phyloP scores from a whole-genome alignment of 1,140 invertebrate genomes.

The Atta cephalotes region DNA sequence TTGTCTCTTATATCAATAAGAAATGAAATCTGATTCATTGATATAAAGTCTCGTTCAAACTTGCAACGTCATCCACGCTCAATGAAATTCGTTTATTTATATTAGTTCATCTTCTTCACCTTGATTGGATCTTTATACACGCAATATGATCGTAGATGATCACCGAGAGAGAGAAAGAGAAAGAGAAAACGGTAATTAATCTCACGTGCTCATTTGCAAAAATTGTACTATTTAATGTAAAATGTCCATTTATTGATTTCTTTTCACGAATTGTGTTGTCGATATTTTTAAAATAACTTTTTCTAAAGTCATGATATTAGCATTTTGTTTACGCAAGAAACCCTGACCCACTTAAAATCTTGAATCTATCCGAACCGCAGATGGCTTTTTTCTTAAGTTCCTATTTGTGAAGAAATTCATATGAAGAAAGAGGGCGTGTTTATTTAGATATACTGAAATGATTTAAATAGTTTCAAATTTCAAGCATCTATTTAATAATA shows the following conservation, averaged over 20 bases:
- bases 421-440: not conserved
- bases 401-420: not conserved
- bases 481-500: not conserved
- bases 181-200: not conserved
- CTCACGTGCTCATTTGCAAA: not conserved
- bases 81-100: not conserved
- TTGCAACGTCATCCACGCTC: not conserved
- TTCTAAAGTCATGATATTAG: not conserved
- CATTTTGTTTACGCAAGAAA: not conserved
- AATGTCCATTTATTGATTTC: not conserved
- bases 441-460: not conserved
- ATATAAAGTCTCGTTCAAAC: not conserved
- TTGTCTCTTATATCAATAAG: too few relatives aligned
- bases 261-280: not conserved
- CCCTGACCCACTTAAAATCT: conserved; percentile 47
- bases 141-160: not conserved
- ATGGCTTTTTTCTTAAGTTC: not conserved
- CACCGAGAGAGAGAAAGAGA: not conserved
- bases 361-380: not conserved
- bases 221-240: not conserved
- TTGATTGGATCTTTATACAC: not conserved
- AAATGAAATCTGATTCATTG: not conserved
- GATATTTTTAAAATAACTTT: not conserved
- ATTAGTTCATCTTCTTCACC: not conserved
- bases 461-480: not conserved